Percentiles rank a stretch among this genome's conserved stretches.
phyloP scores from a whole-genome alignment of 53 echinoderm and acorn worm genomes.

The Zoroaster sp. region DNA sequence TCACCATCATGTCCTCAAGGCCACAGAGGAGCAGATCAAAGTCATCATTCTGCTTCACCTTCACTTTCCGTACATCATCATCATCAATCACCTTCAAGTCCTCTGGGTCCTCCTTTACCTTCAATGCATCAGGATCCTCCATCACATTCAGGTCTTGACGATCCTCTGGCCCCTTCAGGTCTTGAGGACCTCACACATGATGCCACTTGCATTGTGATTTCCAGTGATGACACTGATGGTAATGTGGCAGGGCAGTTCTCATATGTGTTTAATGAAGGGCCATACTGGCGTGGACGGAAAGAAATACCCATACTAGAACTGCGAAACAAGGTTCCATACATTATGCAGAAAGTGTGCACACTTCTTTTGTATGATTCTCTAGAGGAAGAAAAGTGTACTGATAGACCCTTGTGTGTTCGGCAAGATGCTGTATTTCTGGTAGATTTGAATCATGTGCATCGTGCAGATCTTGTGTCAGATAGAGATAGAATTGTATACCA shows the following conservation, averaged over 20 bases:
- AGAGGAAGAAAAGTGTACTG: constrained; percentile 1
- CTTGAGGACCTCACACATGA: background rate
- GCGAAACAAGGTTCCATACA: constrained; percentile 34
- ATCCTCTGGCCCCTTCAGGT: background rate
- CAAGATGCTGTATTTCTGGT: constrained; percentile 14
- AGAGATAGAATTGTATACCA: constrained; percentile 9
- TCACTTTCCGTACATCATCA: too few species aligned
- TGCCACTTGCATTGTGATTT: background rate
- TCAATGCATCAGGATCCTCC: background rate
- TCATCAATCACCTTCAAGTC: too few species aligned
- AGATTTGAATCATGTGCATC: constrained; percentile 23
- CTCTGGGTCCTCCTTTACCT: too few species aligned
- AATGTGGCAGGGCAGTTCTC: background rate
- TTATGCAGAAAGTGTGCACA: background rate
- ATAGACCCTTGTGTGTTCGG: constrained; percentile 27
- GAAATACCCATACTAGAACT: constrained; percentile 23
- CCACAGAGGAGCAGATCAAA: too few species aligned
- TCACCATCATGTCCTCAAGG: too few species aligned
- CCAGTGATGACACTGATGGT: background rate
- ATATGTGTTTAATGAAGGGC: background rate
- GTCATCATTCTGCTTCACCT: too few species aligned
- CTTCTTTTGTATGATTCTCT: background rate
- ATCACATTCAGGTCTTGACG: background rate
- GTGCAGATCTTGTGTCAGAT: constrained; percentile 10
- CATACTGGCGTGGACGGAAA: constrained; percentile 13